phyloP scores from a whole-genome alignment of 2,888 invertebrate species.

The Hyles lineata region DNA sequence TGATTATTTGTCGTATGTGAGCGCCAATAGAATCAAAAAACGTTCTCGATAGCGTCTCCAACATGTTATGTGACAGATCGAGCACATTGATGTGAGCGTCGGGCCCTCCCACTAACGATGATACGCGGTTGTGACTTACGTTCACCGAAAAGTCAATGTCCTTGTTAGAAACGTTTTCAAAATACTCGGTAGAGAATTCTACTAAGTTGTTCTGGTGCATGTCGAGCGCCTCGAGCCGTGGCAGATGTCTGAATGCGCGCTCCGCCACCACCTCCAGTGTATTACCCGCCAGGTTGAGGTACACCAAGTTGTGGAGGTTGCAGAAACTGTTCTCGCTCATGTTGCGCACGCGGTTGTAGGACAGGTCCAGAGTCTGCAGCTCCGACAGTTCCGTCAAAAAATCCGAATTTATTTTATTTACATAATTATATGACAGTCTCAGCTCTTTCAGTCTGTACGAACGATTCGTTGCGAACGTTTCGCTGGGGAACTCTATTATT shows the following conservation, averaged over 20 bases:
- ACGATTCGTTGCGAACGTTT: conserved; percentile 55
- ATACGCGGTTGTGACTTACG: conserved; percentile 87
- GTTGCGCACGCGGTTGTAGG: conserved; percentile 88
- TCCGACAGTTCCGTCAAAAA: conserved; percentile 88
- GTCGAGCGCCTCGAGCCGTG: conserved; percentile 89
- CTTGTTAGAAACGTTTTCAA: conserved; percentile 86
- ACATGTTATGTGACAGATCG: conserved; percentile 87
- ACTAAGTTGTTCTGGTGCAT: conserved; percentile 89
- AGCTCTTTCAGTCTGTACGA: conserved; percentile 90
- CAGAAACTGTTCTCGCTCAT: conserved; percentile 87
- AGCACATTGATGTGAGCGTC: conserved; percentile 83
- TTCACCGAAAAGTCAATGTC: conserved; percentile 88
- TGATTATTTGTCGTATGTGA: conserved; percentile 55
- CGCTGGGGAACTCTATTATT: conserved; percentile 87
- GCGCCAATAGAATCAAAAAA: conserved; percentile 80
- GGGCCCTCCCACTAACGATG: conserved; percentile 57
- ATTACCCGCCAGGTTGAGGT: conserved; percentile 91
- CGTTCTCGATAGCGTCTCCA: conserved; percentile 82
- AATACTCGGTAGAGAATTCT: conserved; percentile 86
- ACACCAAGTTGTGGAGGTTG: conserved; percentile 88
- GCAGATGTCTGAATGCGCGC: conserved; percentile 88
- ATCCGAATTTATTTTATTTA: conserved; percentile 86
- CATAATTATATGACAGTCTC: conserved; percentile 91
- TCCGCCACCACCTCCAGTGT: conserved; percentile 86
- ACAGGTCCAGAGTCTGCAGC: conserved; percentile 89